Evolutionary conservation across 2,888 invertebrate species (phyloP), one percentile per base, ranked within the genome.

Genomic region (Brachycybe producta): DNA sequence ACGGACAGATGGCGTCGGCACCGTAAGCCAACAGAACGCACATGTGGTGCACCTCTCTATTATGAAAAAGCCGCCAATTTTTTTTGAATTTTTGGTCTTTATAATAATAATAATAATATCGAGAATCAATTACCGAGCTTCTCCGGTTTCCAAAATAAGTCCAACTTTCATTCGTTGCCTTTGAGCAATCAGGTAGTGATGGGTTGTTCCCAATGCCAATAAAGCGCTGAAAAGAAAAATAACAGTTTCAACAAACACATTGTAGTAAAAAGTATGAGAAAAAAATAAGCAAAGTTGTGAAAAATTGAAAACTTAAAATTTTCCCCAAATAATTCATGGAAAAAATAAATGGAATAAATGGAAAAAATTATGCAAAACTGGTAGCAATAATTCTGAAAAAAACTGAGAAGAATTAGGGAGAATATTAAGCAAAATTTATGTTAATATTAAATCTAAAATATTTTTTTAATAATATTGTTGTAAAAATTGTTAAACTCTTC

Each of bases 1-100:
- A 97, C 0, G 98, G 97, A 60, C 97, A 97, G 59, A 98, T 85
- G 0, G 88, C 97, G 71, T 98, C 97, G 2, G 94, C 95, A 27
- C 98, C 97, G 66, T 91, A 98, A 60, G 87, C 97, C 30, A 98
- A 74, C 24, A 98, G 71, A 0, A 94, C 87, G 62, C 94, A 95
- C 69, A 95, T 82, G 64, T 98, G 95, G 65, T 97, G 97, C 0
- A 95, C 90, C 61, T 76, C 75, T 56, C 74, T 73, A 61, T 41
- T 11, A 41, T 19, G 8, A 8, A 11, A 41, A 11, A 11, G 23
- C 5, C 19, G 30, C 23, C 17, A 15, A 30, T 23, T 43, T 19
- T 30, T 15, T 4, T 26, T 19, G 1, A 28, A 30, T 3, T 43
- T 17, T 3, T 27, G 27, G 3, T 41, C 24, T 41, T 41, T 17